Conservation (phyloP, 2,113 vertebrate species). For the Nannospalax galili region DNA sequence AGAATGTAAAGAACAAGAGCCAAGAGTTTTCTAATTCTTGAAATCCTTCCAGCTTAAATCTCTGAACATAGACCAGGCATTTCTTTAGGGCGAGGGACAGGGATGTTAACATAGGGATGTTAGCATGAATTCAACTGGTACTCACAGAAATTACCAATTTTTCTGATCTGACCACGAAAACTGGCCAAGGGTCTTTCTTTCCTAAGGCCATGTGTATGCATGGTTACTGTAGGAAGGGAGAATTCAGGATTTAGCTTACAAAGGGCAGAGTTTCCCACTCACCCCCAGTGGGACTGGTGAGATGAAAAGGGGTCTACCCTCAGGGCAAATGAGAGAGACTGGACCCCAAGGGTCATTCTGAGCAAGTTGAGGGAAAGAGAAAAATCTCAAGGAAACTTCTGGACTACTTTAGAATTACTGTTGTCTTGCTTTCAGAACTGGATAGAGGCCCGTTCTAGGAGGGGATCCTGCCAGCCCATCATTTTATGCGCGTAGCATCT, state of each 20-base stretch:
- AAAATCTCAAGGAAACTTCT: neutral
- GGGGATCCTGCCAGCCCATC: neutral
- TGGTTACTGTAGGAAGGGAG: neutral
- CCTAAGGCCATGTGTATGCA: neutral
- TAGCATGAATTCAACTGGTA: neutral
- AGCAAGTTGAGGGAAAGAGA: neutral
- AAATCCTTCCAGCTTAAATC: neutral
- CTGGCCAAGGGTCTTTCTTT: neutral
- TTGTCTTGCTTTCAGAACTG: neutral
- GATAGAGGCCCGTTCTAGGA: neutral
- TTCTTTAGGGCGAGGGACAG: neutral
- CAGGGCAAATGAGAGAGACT: neutral
- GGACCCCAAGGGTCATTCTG: neutral
- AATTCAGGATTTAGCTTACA: neutral
- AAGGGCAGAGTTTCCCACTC: neutral
- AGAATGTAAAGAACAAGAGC: neutral
- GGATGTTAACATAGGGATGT: neutral
- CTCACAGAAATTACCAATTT: neutral
- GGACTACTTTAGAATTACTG: neutral
- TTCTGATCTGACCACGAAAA: neutral
- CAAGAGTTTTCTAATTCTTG: neutral
- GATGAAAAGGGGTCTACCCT: neutral
- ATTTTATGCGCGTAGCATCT: neutral
- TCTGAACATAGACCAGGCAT: neutral
- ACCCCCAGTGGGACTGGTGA: neutral